phyloP scores from a whole-genome alignment of 2,797 vertebrate genomes.

The Prionace glauca region DNA sequence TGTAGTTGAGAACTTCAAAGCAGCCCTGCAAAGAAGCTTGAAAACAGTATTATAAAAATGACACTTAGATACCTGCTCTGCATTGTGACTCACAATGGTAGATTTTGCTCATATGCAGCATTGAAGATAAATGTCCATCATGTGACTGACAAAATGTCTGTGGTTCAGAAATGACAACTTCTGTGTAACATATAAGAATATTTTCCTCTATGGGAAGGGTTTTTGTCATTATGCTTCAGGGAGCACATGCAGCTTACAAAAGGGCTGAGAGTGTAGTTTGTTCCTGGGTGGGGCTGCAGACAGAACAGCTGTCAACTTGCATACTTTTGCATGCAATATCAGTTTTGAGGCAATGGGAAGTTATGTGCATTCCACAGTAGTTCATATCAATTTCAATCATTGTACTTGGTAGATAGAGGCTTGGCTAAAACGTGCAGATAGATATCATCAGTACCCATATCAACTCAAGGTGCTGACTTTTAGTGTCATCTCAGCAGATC shows the following conservation, averaged over 20 bases:
- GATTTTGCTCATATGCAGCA: background rate
- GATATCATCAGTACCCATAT: background rate
- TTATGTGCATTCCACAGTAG: background rate
- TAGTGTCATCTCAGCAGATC: background rate
- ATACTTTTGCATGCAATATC: background rate
- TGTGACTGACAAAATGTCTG: background rate
- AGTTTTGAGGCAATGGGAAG: conserved; percentile 2
- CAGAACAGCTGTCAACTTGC: background rate
- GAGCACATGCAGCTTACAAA: background rate
- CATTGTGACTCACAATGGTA: background rate
- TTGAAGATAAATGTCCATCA: background rate
- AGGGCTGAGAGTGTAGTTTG: background rate
- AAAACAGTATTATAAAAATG: background rate
- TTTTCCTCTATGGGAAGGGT: background rate
- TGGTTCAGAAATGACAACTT: background rate
- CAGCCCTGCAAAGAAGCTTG: background rate
- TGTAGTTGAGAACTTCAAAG: background rate
- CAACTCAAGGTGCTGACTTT: background rate
- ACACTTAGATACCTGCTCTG: background rate
- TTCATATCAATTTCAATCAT: background rate
- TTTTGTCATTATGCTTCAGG: background rate
- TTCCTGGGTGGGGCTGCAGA: background rate
- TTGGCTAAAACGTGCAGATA: background rate
- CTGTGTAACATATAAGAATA: background rate
- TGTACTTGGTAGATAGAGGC: background rate